Evolutionary conservation across 2,888 invertebrate species (phyloP), one percentile per base, ranked within the genome.

Genomic region (Hemaris fuciformis): DNA sequence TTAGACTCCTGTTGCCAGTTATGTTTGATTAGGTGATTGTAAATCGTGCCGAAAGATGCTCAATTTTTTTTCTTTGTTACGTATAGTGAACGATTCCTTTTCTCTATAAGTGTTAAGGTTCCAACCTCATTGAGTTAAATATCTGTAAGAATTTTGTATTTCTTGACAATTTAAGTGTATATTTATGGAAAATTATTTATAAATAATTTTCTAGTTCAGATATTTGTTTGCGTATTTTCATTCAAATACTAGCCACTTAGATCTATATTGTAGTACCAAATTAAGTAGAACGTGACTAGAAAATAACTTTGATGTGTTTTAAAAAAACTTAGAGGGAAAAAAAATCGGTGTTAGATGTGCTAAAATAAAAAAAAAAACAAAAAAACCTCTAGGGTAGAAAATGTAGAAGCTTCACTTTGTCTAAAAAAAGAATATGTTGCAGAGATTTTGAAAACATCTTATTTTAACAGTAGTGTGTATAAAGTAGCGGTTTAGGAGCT

Each of bases 1-100:
- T 53, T 53, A 60, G 10, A 31, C 4, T 31, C 3, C 27, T 53
- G 27, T 31, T 53, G 27, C 27, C 27, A 31, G 53, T 53, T 53
- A 53, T 53, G 53, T 53, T 53, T 53, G 53, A 53, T 31, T 31
- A 53, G 27, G 15, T 31, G 27, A 53, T 53, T 53, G 53, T 53
- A 53, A 53, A 53, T 31, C 53, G 20, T 53, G 53, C 53, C 53
- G 53, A 53, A 27, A 53, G 53, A 53, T 53, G 53, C 53, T 53
- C 53, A 53, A 53, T 53, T 53, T 53, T 46, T 46, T 31, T 20
- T 5, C 38, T 18, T 53, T 53, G 53, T 53, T 53, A 27, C 53
- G 53, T 53, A 27, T 53, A 15, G 31, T 53, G 18, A 43, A 31
- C 10, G 2, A 10, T 20, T 31, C 53, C 53, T 31, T 18, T 31